Evolutionary conservation across 1,140 invertebrate genomes (phyloP), one percentile per base, ranked within the genome.

Genomic region (Caenorhabditis remanei): DNA sequence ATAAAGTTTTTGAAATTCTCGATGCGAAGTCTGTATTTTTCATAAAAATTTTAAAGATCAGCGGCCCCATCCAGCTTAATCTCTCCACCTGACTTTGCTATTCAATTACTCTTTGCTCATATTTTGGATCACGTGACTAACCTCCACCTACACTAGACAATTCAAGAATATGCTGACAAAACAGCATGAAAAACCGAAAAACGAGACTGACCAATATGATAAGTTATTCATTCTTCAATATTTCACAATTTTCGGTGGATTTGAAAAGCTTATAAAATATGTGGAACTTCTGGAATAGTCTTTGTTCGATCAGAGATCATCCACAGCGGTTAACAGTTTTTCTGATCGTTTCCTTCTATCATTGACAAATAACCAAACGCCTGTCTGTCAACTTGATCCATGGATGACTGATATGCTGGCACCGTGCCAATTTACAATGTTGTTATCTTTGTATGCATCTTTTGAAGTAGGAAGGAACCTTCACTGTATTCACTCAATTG

Each of bases 401-500:
- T 43, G 21, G 21, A 71, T 43, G 65, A 71, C 40, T 71, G 65
- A 71, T 24, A 71, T 19, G 40, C 46, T 71, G 65, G 65, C 65
- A 24, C 19, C 7, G 40, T 46, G 65, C 65, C 65, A 71, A 46
- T 11, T 13, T 13, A 19, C 32, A 40, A 8, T 58, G 4, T 21
- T 32, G 61, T 63, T 40, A 63, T 63, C 61, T 63, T 21, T 63
- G 61, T 32, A 63, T 32, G 24, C 21, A 63, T 32, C 21, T 40
- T 63, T 16, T 53, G n/a, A 19, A 63, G n/a, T n/a, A n/a, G 56
- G n/a, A 58, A 32, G 32, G 32, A 32, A 32, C 32, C 32, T 1
- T 32, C 56, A 8, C 56, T 58, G n/a, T 21, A 58, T 8, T n/a
- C 8, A 8, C n/a, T n/a, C 8, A 8, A 63, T 32, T 21, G 21